These are phyloP conservation scores for Acanthurus lineatus DNA, from an alignment of 2,797 vertebrate genomes.

Conservation along the genomic window DNA sequence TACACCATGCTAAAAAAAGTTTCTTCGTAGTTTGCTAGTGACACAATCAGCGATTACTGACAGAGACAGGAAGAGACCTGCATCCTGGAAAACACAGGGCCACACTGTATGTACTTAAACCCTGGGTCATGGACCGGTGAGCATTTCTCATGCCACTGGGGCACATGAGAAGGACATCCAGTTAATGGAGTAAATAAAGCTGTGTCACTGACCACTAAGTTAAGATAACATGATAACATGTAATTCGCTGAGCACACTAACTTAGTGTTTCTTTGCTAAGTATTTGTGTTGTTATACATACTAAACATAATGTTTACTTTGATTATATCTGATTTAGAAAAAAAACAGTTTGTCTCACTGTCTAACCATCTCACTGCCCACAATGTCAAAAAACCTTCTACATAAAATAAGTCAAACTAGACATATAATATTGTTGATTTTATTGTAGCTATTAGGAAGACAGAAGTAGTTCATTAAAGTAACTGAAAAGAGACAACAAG, in stretches of 20 bases:
- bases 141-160: slow-evolving; percentile 67
- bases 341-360: background rate
- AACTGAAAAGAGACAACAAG: background rate
- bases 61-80: slow-evolving; percentile 32
- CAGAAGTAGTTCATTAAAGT: no score
- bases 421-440: background rate
- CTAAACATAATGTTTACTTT: background rate
- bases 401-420: background rate
- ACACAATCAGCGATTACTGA: slow-evolving; percentile 41
- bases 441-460: background rate
- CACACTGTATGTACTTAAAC: slow-evolving; percentile 70
- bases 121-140: slow-evolving; percentile 66
- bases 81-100: slow-evolving; percentile 47
- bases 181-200: slow-evolving; percentile 63
- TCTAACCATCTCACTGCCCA: background rate
- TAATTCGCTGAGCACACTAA: slow-evolving; percentile 37
- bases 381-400: background rate
- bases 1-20: slow-evolving; percentile 8
- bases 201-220: slow-evolving; percentile 66
- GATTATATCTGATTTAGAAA: background rate
- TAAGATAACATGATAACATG: slow-evolving; percentile 71
- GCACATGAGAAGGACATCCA: slow-evolving; percentile 70
- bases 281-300: background rate
- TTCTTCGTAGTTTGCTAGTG: slow-evolving; percentile 9
- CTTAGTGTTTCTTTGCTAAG: background rate